These are phyloP conservation scores for Epinephelus moara DNA, from an alignment of 2,113 vertebrate genomes.

Conservation along the genomic window DNA sequence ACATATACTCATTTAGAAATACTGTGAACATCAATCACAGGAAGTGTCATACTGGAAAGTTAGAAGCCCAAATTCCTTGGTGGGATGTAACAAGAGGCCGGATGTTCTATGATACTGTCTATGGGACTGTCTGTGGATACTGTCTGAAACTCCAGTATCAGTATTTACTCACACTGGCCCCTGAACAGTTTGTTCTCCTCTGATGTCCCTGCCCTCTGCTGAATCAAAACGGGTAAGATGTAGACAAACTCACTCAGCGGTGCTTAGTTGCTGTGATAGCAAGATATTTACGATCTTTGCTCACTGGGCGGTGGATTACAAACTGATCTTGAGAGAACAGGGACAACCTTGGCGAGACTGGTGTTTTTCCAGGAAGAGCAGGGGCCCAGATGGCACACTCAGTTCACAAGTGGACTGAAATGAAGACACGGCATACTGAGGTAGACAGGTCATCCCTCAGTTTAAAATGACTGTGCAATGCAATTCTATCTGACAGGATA, in stretches of 20 bases:
- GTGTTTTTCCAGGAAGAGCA: constrained; percentile 40
- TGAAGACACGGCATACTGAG: constrained; percentile 29
- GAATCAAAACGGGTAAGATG: constrained; percentile 34
- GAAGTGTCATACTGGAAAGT: constrained; percentile 18
- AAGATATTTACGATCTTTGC: constrained; percentile 76
- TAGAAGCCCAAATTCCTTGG: constrained; percentile 17
- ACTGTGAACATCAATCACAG: constrained; percentile 31
- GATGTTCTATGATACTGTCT: constrained; percentile 2
- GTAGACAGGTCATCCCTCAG: constrained; percentile 20
- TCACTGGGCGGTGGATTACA: constrained; percentile 27
- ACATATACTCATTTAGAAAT: constrained; percentile 26
- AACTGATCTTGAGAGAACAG: constrained; percentile 35
- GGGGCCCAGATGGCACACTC: constrained; percentile 3
- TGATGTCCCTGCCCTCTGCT: constrained; percentile 21
- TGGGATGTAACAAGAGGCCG: constrained; percentile 27
- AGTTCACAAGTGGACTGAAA: constrained; percentile 27
- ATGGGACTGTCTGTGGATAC: constrained; percentile 9
- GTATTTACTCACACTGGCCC: constrained; percentile 23
- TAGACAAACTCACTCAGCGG: constrained; percentile 30
- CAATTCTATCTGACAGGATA: constrained; percentile 2
- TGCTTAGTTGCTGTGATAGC: constrained; percentile 58
- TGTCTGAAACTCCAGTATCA: constrained; percentile 29
- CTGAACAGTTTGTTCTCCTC: constrained; percentile 47
- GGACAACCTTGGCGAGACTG: constrained; percentile 17
- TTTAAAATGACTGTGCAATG: constrained; percentile 9